phyloP scores from a whole-genome alignment of 2,113 vertebrate species.

The Thermophis baileyi region DNA sequence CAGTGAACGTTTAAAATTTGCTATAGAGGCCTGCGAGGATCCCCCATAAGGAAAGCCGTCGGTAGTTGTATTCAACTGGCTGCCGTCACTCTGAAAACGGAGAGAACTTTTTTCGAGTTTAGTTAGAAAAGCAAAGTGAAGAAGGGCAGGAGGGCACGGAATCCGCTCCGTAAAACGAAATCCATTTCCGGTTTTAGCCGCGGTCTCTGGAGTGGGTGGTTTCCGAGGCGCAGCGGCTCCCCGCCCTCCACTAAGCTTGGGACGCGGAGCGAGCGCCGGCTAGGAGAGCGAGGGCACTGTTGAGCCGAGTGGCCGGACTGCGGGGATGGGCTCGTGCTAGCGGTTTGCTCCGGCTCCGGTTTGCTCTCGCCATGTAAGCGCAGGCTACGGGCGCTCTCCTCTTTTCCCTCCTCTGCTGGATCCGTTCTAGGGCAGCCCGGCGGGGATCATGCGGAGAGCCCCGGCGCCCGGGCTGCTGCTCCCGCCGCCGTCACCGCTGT shows the following conservation, averaged over 20 bases:
- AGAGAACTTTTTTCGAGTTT: not conserved
- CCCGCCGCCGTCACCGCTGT: constrained; percentile 69
- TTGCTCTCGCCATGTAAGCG: constrained; percentile 6
- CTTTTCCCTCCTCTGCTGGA: constrained; percentile 2
- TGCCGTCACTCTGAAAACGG: not conserved
- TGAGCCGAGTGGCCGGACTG: not conserved
- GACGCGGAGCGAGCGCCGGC: constrained; percentile 5
- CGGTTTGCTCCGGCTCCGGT: constrained; percentile 16
- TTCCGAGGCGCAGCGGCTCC: constrained; percentile 17
- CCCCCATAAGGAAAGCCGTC: not conserved
- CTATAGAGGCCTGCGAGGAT: not conserved
- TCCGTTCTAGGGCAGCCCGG: not conserved
- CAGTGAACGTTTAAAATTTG: not conserved
- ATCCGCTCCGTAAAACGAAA: not conserved
- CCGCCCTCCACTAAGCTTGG: constrained; percentile 57
- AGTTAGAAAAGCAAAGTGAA: not conserved
- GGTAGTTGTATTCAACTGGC: too few relatives aligned
- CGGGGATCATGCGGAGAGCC: constrained; percentile 61
- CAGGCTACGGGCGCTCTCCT: constrained; percentile 2
- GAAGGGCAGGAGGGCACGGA: not conserved
- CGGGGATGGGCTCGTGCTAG: not conserved
- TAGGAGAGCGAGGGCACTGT: constrained; percentile 8
- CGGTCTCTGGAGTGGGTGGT: not conserved
- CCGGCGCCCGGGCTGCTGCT: constrained; percentile 54
- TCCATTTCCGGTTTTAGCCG: constrained; percentile 21